Percentiles rank a stretch among this genome's conserved stretches.
phyloP scores from a whole-genome alignment of 2,797 vertebrate genomes.

The Sebastes cheni region DNA sequence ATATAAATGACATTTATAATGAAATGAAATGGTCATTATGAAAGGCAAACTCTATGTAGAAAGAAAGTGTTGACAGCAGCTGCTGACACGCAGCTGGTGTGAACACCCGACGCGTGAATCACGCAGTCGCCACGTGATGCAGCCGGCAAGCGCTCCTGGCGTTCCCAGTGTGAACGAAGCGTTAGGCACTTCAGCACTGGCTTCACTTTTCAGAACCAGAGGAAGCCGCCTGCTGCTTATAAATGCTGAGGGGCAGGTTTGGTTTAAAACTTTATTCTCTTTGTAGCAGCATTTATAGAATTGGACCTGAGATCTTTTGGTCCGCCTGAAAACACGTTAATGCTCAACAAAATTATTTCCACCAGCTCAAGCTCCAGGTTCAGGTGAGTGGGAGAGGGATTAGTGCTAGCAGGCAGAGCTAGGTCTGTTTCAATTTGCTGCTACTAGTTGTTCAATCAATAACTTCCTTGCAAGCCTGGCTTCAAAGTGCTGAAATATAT shows the following conservation, averaged over 20 bases:
- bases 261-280: too few relatives aligned
- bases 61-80: too few relatives aligned
- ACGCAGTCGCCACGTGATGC: too few relatives aligned
- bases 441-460: slow-evolving; percentile 43
- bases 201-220: neutral
- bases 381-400: slow-evolving; percentile 1
- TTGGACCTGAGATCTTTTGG: neutral
- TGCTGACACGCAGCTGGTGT: too few relatives aligned
- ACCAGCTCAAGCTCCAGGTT: neutral
- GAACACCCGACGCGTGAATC: too few relatives aligned
- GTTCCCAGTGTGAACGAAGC: too few relatives aligned
- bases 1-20: too few relatives aligned
- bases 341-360: neutral
- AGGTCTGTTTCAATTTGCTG: slow-evolving; percentile 30
- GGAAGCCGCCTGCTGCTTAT: neutral
- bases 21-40: too few relatives aligned
- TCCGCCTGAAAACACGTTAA: neutral
- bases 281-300: neutral
- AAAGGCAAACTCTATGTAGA: too few relatives aligned
- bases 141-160: too few relatives aligned
- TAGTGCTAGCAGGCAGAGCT: neutral
- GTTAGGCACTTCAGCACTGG: neutral
- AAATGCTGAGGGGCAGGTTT: neutral
- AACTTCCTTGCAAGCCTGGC: slow-evolving; percentile 14
- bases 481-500: slow-evolving; percentile 17